phyloP scores from a whole-genome alignment of 1,140 invertebrate species.

The Nilaparvata lugens region DNA sequence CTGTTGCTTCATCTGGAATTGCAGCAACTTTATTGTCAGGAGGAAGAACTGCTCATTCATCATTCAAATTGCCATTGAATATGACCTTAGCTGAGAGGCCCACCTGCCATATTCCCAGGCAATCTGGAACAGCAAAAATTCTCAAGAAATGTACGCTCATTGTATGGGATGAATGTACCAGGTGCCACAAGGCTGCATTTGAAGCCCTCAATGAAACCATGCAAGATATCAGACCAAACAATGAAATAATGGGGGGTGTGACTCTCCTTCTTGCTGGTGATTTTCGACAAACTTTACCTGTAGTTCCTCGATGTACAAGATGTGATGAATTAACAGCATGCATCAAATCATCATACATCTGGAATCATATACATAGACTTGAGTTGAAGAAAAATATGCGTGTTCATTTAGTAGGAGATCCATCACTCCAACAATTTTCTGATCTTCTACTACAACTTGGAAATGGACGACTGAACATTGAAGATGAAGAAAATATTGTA shows the following conservation, averaged over 20 bases:
- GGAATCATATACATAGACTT: conserved; percentile 31
- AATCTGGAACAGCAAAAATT: conserved; percentile 22
- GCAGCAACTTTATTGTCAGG: conserved; percentile 27
- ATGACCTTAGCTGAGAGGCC: conserved; percentile 6
- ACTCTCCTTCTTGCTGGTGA: conserved; percentile 38
- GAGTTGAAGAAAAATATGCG: conserved; percentile 22
- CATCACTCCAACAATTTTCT: conserved; percentile 21
- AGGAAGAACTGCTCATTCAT: conserved; percentile 34
- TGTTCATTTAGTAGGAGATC: conserved; percentile 17
- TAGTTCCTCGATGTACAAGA: conserved; percentile 34
- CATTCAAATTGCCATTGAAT: conserved; percentile 33
- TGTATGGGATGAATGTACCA: conserved; percentile 37
- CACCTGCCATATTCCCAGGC: conserved; percentile 26
- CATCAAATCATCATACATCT: conserved; percentile 36
- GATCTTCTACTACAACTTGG: conserved; percentile 25
- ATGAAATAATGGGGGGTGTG: conserved; percentile 24
- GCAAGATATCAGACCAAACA: conserved; percentile 23
- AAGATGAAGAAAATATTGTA: too few species aligned
- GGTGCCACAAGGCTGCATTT: conserved; percentile 27
- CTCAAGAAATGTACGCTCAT: conserved; percentile 28
- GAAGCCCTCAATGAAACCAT: conserved; percentile 30
- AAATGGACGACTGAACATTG: conserved; percentile 9
- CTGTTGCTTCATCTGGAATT: conserved; percentile 37
- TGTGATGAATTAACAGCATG: conserved; percentile 26
- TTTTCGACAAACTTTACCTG: conserved; percentile 42